A percentile compares a stretch with the other conserved stretches of the same genome.
phyloP scores from a whole-genome alignment of 2,888 invertebrate genomes.

The Chrysomela aeneicollis region DNA sequence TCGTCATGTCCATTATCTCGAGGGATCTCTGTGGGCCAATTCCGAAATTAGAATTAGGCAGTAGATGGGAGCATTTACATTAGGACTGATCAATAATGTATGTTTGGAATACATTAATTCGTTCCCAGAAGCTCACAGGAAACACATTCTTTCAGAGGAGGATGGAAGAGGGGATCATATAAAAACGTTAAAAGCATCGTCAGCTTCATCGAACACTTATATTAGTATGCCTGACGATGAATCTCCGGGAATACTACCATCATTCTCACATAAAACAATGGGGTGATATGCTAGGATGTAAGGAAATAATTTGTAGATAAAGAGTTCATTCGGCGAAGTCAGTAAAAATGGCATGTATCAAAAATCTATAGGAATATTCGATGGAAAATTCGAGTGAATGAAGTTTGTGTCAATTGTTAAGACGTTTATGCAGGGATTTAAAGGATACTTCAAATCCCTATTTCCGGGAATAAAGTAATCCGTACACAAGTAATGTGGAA shows the following conservation, averaged over 20 bases:
- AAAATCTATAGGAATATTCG: too few species aligned
- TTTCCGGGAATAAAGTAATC: too few species aligned
- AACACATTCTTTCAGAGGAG: constrained; percentile 58
- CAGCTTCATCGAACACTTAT: neutral
- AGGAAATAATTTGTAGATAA: too few species aligned
- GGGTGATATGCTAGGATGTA: too few species aligned
- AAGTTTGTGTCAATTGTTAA: too few species aligned
- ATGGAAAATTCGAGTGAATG: too few species aligned
- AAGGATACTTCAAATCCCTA: too few species aligned
- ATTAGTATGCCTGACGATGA: neutral
- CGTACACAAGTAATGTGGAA: too few species aligned
- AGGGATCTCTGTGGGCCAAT: constrained; percentile 33
- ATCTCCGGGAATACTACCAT: neutral
- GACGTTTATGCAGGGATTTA: too few species aligned
- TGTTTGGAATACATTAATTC: constrained; percentile 62
- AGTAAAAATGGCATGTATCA: too few species aligned
- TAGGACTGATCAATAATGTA: constrained; percentile 59
- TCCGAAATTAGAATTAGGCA: constrained; percentile 47
- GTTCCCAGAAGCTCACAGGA: constrained; percentile 58
- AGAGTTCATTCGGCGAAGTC: too few species aligned
- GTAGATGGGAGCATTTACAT: constrained; percentile 63
- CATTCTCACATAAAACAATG: too few species aligned
- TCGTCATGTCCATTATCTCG: constrained; percentile 27
- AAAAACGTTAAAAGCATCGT: neutral
- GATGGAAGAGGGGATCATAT: constrained; percentile 30